Conservation (phyloP, 1,140 invertebrate species). For the Drosophila pruinosa region DNA sequence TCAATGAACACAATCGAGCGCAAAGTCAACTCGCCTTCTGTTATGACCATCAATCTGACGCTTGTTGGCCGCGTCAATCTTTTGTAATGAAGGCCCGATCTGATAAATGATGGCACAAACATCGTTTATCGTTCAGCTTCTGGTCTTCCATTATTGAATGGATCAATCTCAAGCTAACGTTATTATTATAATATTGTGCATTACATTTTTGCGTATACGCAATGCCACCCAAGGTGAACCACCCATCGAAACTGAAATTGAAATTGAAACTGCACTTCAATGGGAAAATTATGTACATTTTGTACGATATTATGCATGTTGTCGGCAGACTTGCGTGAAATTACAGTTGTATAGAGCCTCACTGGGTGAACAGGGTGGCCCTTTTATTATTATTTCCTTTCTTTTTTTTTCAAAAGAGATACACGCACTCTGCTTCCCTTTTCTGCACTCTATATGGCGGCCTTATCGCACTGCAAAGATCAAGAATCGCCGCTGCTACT, state of each 20-base stretch:
- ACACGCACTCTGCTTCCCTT: neutral
- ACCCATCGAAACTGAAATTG: neutral
- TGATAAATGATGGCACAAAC: slow-evolving; percentile 52
- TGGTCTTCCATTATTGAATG: slow-evolving; percentile 9
- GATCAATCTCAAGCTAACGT: neutral
- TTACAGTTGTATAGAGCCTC: slow-evolving; percentile 49
- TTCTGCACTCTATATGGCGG: slow-evolving; percentile 13
- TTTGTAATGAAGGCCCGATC: neutral
- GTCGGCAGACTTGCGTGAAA: slow-evolving; percentile 74
- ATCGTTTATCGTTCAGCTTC: slow-evolving; percentile 12
- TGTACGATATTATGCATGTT: slow-evolving; percentile 66
- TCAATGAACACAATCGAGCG: slow-evolving; percentile 55
- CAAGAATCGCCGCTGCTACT: slow-evolving; percentile 31
- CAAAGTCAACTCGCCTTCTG: slow-evolving; percentile 40
- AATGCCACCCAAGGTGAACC: neutral
- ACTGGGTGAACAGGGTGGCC: neutral
- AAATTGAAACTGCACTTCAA: slow-evolving; percentile 9
- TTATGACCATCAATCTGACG: slow-evolving; percentile 57
- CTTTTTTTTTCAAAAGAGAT: neutral
- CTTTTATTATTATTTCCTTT: neutral
- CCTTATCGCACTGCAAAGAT: slow-evolving; percentile 50
- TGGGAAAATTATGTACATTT: slow-evolving; percentile 54
- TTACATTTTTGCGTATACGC: slow-evolving; percentile 14
- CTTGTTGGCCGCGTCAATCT: slow-evolving; percentile 37
- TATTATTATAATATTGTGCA: neutral